Evolutionary conservation across 1,140 invertebrate genomes (phyloP), one percentile per base, ranked within the genome.

Genomic region (Theocolax elegans): DNA sequence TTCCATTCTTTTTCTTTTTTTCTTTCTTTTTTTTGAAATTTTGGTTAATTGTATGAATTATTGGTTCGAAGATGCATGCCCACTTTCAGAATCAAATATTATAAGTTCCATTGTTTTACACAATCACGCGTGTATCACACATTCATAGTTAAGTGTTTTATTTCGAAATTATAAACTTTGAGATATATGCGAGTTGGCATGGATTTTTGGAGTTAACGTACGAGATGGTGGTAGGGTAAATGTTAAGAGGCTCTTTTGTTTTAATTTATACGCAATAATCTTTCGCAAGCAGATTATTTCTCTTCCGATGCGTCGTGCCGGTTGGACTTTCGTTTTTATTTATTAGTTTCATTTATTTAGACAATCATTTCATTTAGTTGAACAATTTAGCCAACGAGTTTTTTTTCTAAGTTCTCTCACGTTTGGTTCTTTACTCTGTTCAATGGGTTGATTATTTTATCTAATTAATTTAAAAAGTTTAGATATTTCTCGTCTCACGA

Each of bases 151-250:
- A 1, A 23, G 12, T 58, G 21, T 38, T 54, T 19, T 31, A 21
- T 51, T 27, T 10, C 13, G 19, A 12, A 48, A 23, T 35, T 9
- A 46, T 19, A 23, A 38, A 53, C 21, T 29, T 62, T 31, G 35
- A 40, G 15, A 35, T 51, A 53, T n/a, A 54, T 27, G 68, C 1
- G 13, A 71, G 60, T 71, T 71, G 44, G 60, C 44, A 59, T 58
- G 40, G 29, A 59, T 27, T 70, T 53, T 21, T 60, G 3, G 1
- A 42, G 12, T 49, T 17, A 46, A 12, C 31, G 78, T 56, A 79
- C 62, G 75, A 79, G 78, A 80, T 81, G 82, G 81, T 85, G 80
- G 75, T 80, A 83, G 82, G 80, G 77, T 83, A 81, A 80, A 81
- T 63, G 56, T 68, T 74, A 68, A 44, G 27, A 66, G 68, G 51